These are phyloP conservation scores for Heliconius aoede DNA, from an alignment of 2,888 invertebrate species.

Conservation along the genomic window DNA sequence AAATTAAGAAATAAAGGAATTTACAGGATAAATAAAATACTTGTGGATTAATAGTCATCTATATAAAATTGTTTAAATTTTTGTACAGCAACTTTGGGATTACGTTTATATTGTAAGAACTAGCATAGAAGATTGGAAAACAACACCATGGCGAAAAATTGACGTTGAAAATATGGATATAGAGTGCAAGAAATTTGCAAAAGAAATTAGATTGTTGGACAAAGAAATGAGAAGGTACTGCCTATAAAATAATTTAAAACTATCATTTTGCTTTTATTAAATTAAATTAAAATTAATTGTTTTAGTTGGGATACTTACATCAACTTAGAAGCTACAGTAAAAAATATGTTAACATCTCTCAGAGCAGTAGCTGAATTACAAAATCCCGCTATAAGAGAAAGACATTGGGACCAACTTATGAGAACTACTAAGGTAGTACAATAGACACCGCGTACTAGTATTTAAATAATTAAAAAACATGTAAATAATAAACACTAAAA, in stretches of 20 bases:
- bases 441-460: not conserved
- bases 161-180: slow-evolving; percentile 99
- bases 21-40: not conserved
- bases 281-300: slow-evolving; percentile 28
- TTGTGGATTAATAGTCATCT: not conserved
- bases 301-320: slow-evolving; percentile 94
- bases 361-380: slow-evolving; percentile 97
- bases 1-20: too few species aligned
- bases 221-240: slow-evolving; percentile 93
- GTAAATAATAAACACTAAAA: slow-evolving; percentile 46
- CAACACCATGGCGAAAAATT: slow-evolving; percentile 97
- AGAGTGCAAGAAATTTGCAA: slow-evolving; percentile 98
- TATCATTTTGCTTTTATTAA: not conserved
- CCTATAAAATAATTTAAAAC: not conserved
- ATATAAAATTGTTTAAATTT: not conserved
- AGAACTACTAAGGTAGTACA: slow-evolving; percentile 93
- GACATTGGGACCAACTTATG: slow-evolving; percentile 99
- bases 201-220: slow-evolving; percentile 94
- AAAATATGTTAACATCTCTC: slow-evolving; percentile 97
- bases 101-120: slow-evolving; percentile 95
- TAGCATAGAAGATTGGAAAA: slow-evolving; percentile 98
- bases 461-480: slow-evolving; percentile 19
- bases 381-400: slow-evolving; percentile 96
- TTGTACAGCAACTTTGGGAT: slow-evolving; percentile 95
- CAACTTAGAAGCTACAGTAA: slow-evolving; percentile 94